These are phyloP conservation scores for Drosophila aff. DNA, from an alignment of 1,140 invertebrate species.

Conservation along the genomic window DNA sequence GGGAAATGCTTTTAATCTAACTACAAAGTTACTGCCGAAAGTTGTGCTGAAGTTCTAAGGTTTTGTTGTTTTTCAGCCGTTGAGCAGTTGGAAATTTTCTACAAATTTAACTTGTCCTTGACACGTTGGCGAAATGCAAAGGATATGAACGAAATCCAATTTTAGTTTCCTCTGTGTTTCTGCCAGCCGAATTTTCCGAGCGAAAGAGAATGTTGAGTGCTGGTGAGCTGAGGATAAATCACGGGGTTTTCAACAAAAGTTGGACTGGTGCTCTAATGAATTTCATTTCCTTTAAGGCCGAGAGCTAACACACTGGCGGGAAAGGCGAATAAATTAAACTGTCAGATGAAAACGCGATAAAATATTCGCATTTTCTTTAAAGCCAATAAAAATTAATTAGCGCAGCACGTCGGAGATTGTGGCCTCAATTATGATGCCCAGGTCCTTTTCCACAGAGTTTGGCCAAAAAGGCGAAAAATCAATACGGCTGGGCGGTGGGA, in stretches of 20 bases:
- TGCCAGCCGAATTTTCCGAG: conserved; percentile 1
- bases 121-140: conserved; percentile 47
- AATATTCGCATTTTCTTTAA: conserved; percentile 52
- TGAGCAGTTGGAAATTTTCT: conserved; percentile 28
- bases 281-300: conserved; percentile 28
- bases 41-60: conserved; percentile 45
- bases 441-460: conserved; percentile 30
- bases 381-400: conserved; percentile 76
- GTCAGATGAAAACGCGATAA: conserved; percentile 22
- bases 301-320: conserved; percentile 2
- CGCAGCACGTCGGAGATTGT: conserved; percentile 49
- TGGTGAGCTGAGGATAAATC: conserved; percentile 28
- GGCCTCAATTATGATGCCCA: conserved; percentile 65
- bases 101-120: conserved; percentile 74
- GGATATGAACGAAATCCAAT: conserved; percentile 55
- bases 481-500: conserved; percentile 35
- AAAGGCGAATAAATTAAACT: conserved; percentile 54
- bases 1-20: conserved; percentile 75
- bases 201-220: conserved; percentile 26
- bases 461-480: conserved; percentile 50
- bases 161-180: conserved; percentile 39
- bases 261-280: conserved; percentile 21
- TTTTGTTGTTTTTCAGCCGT: conserved; percentile 24
- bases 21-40: conserved; percentile 66
- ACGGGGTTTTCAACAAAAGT: conserved; percentile 23